These are phyloP conservation scores for Oryzias melastigma DNA, from an alignment of 2,113 vertebrate genomes.

Conservation along the genomic window DNA sequence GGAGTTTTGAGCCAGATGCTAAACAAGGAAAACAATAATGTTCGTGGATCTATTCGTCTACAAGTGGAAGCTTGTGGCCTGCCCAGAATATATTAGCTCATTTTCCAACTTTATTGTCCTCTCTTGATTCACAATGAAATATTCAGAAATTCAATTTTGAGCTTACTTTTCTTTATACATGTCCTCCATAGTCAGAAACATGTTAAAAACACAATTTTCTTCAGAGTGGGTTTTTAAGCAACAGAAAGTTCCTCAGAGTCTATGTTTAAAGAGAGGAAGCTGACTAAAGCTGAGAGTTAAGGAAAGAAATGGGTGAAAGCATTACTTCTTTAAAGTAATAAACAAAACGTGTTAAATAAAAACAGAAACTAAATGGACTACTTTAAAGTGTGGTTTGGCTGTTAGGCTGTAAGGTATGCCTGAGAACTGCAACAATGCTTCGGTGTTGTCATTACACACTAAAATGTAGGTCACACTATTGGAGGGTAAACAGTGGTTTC, in stretches of 20 bases:
- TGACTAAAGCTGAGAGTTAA: background rate
- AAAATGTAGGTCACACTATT: constrained; percentile 9
- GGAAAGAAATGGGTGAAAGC: constrained; percentile 26
- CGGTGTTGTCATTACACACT: constrained; percentile 16
- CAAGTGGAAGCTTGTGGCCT: too few relatives aligned
- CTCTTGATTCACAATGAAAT: too few relatives aligned
- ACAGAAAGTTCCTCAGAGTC: background rate
- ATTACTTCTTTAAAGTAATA: constrained; percentile 10
- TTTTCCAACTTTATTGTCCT: too few relatives aligned
- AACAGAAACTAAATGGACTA: constrained; percentile 1
- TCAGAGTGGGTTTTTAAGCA: background rate
- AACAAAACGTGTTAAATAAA: background rate
- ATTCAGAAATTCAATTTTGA: too few relatives aligned
- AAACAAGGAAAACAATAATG: too few relatives aligned
- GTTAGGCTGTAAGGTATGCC: background rate
- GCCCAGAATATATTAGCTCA: too few relatives aligned
- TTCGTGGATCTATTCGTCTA: too few relatives aligned
- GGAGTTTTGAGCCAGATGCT: too few relatives aligned
- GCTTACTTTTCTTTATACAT: too few relatives aligned
- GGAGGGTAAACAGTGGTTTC: constrained; percentile 1
- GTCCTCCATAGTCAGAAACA: too few relatives aligned
- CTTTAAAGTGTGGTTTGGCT: background rate
- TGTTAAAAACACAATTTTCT: too few relatives aligned
- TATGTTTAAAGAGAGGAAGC: constrained; percentile 15
- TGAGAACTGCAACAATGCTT: background rate